Conservation (phyloP, 37 sponge, comb jelly and placozoan species). For the Oopsacas minuta region DNA sequence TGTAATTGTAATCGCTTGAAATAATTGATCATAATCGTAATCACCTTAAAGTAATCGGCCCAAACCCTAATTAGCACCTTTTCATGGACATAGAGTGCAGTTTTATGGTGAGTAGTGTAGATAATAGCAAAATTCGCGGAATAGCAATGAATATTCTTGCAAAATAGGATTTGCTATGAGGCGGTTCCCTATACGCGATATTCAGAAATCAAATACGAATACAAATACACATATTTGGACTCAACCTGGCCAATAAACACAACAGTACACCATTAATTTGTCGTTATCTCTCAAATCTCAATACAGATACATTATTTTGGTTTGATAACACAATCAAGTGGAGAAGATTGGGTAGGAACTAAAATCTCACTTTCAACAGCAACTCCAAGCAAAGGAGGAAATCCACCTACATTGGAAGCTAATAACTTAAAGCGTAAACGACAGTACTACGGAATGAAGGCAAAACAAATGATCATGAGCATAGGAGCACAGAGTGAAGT, state of each 20-base stretch:
- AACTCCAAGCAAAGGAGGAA: constrained; percentile 12
- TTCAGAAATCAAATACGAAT: neutral
- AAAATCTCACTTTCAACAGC: constrained; percentile 7
- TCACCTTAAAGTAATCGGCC: no score
- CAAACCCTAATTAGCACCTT: no score
- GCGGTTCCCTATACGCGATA: neutral
- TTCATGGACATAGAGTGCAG: no score
- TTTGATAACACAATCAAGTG: neutral
- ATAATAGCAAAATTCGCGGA: no score
- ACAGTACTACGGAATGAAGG: neutral
- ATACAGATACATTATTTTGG: neutral
- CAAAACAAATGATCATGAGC: neutral
- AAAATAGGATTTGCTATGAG: no score
- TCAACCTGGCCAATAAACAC: no score
- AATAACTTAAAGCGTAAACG: neutral
- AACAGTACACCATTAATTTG: no score
- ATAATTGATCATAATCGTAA: no score
- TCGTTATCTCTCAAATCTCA: neutral
- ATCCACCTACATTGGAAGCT: neutral
- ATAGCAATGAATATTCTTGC: no score
- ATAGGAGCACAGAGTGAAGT: neutral
- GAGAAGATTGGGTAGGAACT: neutral
- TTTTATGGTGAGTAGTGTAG: no score
- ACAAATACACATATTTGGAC: neutral
- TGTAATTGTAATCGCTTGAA: no score